Percentiles rank a stretch among this genome's conserved stretches.
phyloP scores from a whole-genome alignment of 23 tunicate genomes.

The Ciona savignyi region DNA sequence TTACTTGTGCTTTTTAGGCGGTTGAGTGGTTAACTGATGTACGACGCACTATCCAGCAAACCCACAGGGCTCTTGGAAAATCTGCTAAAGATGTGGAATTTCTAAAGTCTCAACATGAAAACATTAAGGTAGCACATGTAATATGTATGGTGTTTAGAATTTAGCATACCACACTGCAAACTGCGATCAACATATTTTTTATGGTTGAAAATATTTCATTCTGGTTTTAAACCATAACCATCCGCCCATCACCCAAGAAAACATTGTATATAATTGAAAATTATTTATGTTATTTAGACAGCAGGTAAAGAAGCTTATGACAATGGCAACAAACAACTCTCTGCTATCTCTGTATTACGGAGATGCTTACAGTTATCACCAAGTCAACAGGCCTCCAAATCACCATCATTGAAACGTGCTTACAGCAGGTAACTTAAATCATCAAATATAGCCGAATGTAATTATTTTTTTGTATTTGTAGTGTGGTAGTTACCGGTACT shows the following conservation, averaged over 20 bases:
- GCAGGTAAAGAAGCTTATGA: constrained; percentile 65
- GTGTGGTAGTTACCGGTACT: neutral
- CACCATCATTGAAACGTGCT: constrained; percentile 33
- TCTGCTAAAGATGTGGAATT: constrained; percentile 56
- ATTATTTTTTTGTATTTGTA: neutral
- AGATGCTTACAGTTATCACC: constrained; percentile 69
- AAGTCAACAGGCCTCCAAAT: constrained; percentile 39
- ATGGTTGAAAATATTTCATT: too few relatives aligned
- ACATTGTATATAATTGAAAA: too few relatives aligned
- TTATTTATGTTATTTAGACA: constrained; percentile 6
- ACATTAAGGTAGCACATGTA: constrained; percentile 28
- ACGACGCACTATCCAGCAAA: constrained; percentile 16
- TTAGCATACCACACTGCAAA: too few relatives aligned
- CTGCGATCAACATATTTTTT: too few relatives aligned
- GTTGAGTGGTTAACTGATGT: constrained; percentile 67
- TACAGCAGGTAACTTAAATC: constrained; percentile 36
- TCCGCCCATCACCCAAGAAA: too few relatives aligned
- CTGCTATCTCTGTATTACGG: constrained; percentile 61
- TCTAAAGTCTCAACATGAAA: constrained; percentile 48
- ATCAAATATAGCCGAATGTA: neutral
- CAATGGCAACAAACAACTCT: constrained; percentile 69
- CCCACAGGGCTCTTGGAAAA: constrained; percentile 51
- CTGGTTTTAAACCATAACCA: too few relatives aligned
- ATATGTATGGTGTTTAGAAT: too few relatives aligned
- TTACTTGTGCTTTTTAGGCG: constrained; percentile 41